Evolutionary conservation across 2,113 vertebrate genomes (phyloP).

Genomic region (Haemorhous mexicanus): DNA sequence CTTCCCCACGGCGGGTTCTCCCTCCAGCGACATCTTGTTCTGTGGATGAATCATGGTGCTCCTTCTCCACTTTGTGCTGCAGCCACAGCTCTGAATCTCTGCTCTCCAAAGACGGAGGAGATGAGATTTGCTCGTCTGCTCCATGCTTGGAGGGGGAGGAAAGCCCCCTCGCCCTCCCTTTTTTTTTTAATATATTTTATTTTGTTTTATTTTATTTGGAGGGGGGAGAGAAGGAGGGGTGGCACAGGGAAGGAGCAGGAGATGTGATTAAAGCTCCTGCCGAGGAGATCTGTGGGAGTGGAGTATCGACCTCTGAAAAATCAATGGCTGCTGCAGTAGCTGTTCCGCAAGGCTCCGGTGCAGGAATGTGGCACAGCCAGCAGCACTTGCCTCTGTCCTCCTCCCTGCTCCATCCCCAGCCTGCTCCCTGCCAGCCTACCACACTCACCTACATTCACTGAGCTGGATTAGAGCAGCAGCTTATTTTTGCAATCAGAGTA

Average conservation of each 20-base stretch:
- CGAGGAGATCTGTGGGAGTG: constrained; percentile 72
- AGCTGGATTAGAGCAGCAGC: constrained; percentile 46
- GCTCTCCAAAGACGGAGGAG: not conserved
- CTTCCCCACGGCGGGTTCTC: not conserved
- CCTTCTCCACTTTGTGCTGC: not conserved
- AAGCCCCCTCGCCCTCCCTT: not conserved
- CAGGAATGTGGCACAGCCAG: constrained; percentile 55
- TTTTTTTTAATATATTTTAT: not conserved
- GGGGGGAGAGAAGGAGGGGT: constrained; percentile 19
- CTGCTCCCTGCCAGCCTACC: constrained; percentile 1
- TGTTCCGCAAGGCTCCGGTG: constrained; percentile 33
- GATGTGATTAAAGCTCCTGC: constrained; percentile 75
- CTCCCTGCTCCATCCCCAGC: not conserved
- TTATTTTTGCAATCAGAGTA: constrained; percentile 59
- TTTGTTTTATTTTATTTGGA: constrained; percentile 61
- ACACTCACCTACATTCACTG: not conserved
- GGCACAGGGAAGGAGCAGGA: constrained; percentile 65
- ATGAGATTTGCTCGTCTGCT: not conserved
- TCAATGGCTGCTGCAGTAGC: constrained; percentile 75
- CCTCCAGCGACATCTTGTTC: constrained; percentile 34
- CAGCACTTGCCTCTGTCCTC: not conserved
- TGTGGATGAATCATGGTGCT: not conserved
- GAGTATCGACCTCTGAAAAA: constrained; percentile 76
- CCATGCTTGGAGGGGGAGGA: not conserved
- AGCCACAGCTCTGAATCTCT: not conserved